Evolutionary conservation across 2,797 vertebrate species (phyloP).

Genomic region (Graptemys geographica): DNA sequence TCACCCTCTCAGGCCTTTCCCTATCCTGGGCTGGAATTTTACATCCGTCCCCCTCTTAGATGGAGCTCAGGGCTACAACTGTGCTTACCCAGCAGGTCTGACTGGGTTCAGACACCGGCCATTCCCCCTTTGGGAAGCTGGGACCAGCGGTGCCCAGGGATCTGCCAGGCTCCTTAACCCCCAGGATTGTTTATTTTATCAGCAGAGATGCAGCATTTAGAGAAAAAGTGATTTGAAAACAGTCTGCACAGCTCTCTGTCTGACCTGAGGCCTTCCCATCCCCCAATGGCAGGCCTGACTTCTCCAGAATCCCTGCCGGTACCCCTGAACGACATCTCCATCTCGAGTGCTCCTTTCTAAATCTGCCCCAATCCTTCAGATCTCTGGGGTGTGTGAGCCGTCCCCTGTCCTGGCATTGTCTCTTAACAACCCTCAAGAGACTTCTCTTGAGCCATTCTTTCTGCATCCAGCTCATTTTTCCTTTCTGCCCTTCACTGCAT

Average conservation of each 20-base stretch:
- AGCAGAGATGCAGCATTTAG: not conserved
- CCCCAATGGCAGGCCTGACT: not conserved
- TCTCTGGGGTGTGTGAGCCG: not conserved
- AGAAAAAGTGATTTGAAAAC: not conserved
- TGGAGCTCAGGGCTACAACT: not conserved
- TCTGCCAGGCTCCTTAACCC: too few species aligned
- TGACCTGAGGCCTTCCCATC: too few species aligned
- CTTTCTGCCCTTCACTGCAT: not conserved
- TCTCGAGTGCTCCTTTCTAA: not conserved
- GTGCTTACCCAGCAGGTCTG: not conserved
- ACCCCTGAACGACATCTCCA: not conserved
- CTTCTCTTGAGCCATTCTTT: not conserved
- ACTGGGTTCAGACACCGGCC: not conserved
- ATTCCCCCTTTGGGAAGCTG: not conserved
- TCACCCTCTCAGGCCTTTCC: not conserved
- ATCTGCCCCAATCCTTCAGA: not conserved
- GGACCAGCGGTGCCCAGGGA: not conserved
- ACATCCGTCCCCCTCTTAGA: not conserved
- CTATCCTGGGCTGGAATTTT: not conserved
- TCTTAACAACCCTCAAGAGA: not conserved
- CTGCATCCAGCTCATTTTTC: not conserved
- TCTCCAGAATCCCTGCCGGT: not conserved
- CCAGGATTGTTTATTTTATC: too few species aligned
- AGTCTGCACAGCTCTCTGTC: not conserved
- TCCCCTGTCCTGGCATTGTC: not conserved